Evolutionary conservation across 2,797 vertebrate genomes (phyloP), one percentile per base, ranked within the genome.

Genomic region (Oreochromis mossambicus): DNA sequence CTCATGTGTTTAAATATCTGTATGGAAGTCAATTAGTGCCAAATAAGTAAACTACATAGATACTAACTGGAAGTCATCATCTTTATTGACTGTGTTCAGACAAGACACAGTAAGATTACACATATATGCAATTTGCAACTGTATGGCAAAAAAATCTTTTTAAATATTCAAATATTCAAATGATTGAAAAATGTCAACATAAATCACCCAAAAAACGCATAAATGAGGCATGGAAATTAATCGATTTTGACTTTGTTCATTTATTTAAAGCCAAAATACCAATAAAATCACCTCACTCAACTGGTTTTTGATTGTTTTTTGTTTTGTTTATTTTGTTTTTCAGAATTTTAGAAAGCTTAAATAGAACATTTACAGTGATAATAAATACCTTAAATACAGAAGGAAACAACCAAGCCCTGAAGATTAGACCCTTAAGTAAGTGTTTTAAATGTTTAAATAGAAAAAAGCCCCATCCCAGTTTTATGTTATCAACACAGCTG

Each of bases 311-410:
- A 7, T n/a, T 38, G 58, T 1, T 7, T 12, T 36, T 29, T 56
- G 3, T 15, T 26, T 46, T 2, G 3, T 26, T 17, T 43, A 6
- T 24, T 9, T 15, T 0, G 2, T 29, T 43, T 70, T 46, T 46
- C 6, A 26, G 14, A 19, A 70, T 46, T 70, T 11, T 70, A 17
- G 41, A 70, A 70, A 70, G 7, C 14, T 7, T 46, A 17, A 29
- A 26, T 26, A 14, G 2, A 26, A 43, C 14, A 73, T 29, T 73
- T 46, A 19, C 14, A 19, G 13, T 70, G 5, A 70, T 46, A 43
- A 46, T 43, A 29, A 73, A 70, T 46, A 11, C 9, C 43, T 19
- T 46, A 29, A 73, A 48, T 73, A 73, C 29, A 26, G 14, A 29
- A 19, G 41, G 24, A 19, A 73, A 46, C 6, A 70, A 4, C 41